A percentile compares a stretch with the other conserved stretches of the same genome.
Evolutionary conservation across 2,888 invertebrate species (phyloP).

Genomic region (Eurois occulta): DNA sequence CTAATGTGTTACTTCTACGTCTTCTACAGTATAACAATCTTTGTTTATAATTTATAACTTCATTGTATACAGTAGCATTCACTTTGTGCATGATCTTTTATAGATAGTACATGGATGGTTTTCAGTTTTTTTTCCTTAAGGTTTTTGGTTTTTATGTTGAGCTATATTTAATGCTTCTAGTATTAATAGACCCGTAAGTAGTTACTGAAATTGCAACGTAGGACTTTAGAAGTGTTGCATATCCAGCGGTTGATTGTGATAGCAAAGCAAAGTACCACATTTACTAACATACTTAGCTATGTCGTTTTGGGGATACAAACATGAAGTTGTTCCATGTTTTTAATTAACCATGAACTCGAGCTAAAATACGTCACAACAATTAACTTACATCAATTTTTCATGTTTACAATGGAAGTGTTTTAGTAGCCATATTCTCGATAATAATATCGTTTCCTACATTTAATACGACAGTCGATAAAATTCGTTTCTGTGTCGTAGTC

Average conservation of each 20-base stretch:
- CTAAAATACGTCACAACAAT: slow-evolving; percentile 13
- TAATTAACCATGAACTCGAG: not conserved
- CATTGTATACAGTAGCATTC: not conserved
- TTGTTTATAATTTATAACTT: not conserved
- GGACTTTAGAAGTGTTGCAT: not conserved
- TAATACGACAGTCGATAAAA: slow-evolving; percentile 6
- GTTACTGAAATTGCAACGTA: not conserved
- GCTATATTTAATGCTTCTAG: not conserved
- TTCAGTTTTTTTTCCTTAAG: not conserved
- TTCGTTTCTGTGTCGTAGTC: slow-evolving; percentile 23
- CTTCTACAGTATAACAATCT: not conserved
- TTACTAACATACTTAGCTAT: too few species aligned
- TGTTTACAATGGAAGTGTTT: not conserved
- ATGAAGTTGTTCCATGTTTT: too few species aligned
- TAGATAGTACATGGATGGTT: not conserved
- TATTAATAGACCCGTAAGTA: not conserved
- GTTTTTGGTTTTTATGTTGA: not conserved
- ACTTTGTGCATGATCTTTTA: not conserved
- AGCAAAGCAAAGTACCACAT: too few species aligned
- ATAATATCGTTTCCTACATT: slow-evolving; percentile 20
- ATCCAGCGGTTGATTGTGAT: not conserved
- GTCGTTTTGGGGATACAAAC: not conserved
- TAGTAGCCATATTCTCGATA: slow-evolving; percentile 4
- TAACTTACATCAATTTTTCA: slow-evolving; percentile 1
- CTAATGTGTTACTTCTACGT: not conserved